A percentile compares a stretch with the other conserved stretches of the same genome.
phyloP scores from a whole-genome alignment of 1,140 invertebrate genomes.

The Heterodera schachtii region DNA sequence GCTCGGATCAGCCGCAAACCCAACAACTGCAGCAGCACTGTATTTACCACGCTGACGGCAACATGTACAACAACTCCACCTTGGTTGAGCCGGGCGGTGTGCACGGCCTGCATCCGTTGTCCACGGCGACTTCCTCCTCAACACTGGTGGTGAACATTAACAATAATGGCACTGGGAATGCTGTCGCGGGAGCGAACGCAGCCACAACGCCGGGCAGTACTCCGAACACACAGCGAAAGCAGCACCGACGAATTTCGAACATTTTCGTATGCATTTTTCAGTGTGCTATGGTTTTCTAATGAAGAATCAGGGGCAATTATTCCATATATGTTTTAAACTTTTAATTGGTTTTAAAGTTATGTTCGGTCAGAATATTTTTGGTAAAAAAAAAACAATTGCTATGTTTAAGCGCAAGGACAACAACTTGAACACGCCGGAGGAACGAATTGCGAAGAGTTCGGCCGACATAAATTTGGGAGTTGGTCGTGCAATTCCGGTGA shows the following conservation, averaged over 20 bases:
- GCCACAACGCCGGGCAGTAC: conserved; percentile 30
- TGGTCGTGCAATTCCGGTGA: conserved; percentile 90
- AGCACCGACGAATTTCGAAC: conserved; percentile 40
- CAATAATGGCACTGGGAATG: neutral
- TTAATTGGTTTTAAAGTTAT: neutral
- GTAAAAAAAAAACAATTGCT: neutral
- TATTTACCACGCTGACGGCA: neutral
- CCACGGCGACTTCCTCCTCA: conserved; percentile 17
- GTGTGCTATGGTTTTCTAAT: conserved; percentile 17
- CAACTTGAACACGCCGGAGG: conserved; percentile 33
- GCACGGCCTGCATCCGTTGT: conserved; percentile 13
- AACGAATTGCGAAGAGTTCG: conserved; percentile 30
- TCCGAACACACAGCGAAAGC: conserved; percentile 40
- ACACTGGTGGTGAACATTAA: conserved; percentile 24
- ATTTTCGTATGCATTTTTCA: conserved; percentile 33
- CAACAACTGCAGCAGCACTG: neutral
- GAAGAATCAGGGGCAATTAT: no score
- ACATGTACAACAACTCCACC: neutral
- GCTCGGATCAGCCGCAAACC: neutral
- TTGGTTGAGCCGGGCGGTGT: conserved; percentile 5
- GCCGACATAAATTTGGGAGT: conserved; percentile 74
- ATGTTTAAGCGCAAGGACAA: conserved; percentile 26
- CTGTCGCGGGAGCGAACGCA: neutral
- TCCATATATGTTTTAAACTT: neutral
- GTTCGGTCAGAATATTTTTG: neutral